A percentile compares a stretch with the other conserved stretches of the same genome.
phyloP scores from a whole-genome alignment of 2,113 vertebrate species.

The Pachycephala philippinensis region DNA sequence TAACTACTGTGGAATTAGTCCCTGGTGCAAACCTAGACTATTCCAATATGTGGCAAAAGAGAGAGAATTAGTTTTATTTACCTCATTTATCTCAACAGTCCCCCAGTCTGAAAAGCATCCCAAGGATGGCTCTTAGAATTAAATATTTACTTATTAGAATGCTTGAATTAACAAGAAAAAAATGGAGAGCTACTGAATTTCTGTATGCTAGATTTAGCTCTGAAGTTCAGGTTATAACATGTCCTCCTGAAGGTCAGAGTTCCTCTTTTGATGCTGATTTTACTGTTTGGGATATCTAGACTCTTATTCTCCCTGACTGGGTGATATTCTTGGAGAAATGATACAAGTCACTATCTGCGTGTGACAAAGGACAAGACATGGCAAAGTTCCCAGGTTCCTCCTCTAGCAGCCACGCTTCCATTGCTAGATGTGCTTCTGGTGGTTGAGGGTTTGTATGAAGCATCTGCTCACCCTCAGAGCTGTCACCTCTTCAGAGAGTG shows the following conservation, averaged over 20 bases:
- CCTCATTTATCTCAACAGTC: background rate
- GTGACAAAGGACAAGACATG: background rate
- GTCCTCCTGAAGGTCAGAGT: background rate
- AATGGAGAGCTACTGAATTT: background rate
- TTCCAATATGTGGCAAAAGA: background rate
- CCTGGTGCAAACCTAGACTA: background rate
- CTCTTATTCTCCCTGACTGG: background rate
- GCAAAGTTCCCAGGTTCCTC: background rate
- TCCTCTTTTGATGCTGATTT: background rate
- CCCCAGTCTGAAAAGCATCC: background rate
- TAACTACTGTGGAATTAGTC: conserved; percentile 3
- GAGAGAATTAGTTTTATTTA: background rate
- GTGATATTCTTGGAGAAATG: background rate
- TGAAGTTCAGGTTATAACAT: background rate
- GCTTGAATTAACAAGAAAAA: background rate
- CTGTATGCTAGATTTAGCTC: background rate
- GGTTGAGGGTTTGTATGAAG: background rate
- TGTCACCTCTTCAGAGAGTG: background rate
- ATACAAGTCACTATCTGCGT: background rate
- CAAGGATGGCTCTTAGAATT: background rate
- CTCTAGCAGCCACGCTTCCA: background rate
- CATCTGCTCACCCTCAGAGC: background rate
- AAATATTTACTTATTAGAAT: background rate
- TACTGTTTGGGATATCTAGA: background rate
- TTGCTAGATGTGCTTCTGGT: background rate